Percentiles rank a stretch among this genome's conserved stretches.
Evolutionary conservation across 2,888 invertebrate species (phyloP).

Genomic region (Antitype chi): DNA sequence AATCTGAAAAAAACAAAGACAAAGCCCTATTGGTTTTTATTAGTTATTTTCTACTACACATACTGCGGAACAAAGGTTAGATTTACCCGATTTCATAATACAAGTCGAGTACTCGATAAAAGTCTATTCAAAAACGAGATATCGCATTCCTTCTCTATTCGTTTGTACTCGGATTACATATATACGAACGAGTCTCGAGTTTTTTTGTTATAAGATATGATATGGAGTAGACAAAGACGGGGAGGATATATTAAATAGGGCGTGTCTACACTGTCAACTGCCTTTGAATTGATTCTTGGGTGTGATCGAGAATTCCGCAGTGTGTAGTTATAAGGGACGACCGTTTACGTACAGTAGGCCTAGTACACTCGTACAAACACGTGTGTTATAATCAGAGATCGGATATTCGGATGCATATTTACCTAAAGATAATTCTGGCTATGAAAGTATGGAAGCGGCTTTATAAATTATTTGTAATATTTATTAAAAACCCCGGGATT

Average conservation of each 20-base stretch:
- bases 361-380: not conserved
- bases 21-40: conserved; percentile 59
- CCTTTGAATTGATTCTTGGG: conserved; percentile 19
- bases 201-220: conserved; percentile 20
- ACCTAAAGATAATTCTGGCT: no score
- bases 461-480: no score
- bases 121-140: conserved; percentile 54
- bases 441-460: no score
- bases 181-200: conserved; percentile 14
- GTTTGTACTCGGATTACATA: conserved; percentile 21
- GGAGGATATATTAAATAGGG: conserved; percentile 46
- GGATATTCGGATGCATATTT: no score
- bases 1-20: conserved; percentile 42
- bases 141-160: conserved; percentile 50
- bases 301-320: not conserved
- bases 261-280: not conserved
- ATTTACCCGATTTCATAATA: conserved; percentile 59
- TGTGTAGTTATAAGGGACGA: not conserved
- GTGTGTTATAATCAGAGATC: no score
- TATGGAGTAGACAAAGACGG: not conserved
- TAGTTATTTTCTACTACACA: conserved; percentile 59
- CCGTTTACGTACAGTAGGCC: not conserved
- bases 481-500: no score
- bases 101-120: conserved; percentile 48
- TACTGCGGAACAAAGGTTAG: conserved; percentile 33